Evolutionary conservation across 2,797 vertebrate species (phyloP), one percentile per base, ranked within the genome.

Genomic region (Periophthalmus magnuspinnatus): DNA sequence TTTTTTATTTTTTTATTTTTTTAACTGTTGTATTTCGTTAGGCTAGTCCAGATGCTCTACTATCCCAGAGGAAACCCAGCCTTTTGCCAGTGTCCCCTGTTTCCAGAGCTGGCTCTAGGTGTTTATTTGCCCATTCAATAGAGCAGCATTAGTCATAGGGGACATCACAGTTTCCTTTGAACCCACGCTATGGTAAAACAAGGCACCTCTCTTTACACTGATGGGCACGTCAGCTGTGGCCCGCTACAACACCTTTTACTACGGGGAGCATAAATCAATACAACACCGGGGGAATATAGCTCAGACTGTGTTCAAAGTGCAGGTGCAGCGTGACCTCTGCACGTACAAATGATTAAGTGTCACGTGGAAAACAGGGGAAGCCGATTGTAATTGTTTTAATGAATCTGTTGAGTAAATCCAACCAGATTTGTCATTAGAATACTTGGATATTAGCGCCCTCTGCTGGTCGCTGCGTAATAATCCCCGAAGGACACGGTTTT

Each of bases 401-500:
- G 45, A 61, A 24, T 22, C 14, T 55, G 3, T 61, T 34, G 66
- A 32, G 8, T 33, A 45, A 41, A 76, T 21, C 54, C 6, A 7
- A 50, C 19, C 36, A 6, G 28, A 21, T 22, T 55, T 6, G 9
- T 14, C 24, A 52, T 65, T 54, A 63, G 76, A 81, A 88, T 81
- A 69, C 72, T 83, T 86, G 79, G 78, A 84, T 81, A 81, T 89
- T 71, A 69, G 88, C 88, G 69, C 90, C 89, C 89, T 90, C 90
- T 91, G 80, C 89, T 92, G 90, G 88, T 8, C 67, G 45, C 0
- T 48, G 64, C 6, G 0, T 3, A 16, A 24, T 24, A 65, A 52
- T 55, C 24, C 47, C 3, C 55, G 67, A 1, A 41, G 45, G n/a
- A 74, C 66, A 54, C 2, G 17, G 62, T 74, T 36, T 65, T 38